These are phyloP conservation scores for Emydoidea blandingii DNA, from an alignment of 2,797 vertebrate species.

Conservation along the genomic window DNA sequence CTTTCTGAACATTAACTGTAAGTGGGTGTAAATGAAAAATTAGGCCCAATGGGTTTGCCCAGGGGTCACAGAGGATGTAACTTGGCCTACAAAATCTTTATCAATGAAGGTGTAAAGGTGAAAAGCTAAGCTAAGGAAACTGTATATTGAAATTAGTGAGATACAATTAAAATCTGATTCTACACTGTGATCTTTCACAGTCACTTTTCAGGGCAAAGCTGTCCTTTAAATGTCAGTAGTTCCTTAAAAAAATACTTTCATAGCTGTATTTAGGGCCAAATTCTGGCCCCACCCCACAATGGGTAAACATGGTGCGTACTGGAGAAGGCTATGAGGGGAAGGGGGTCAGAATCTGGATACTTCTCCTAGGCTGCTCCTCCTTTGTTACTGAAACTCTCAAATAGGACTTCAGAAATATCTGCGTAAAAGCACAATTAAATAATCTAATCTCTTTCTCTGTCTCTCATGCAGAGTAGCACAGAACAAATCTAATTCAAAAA, in stretches of 20 bases:
- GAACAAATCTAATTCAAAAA: constrained; percentile 64
- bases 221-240: not conserved
- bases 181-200: not conserved
- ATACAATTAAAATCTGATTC: not conserved
- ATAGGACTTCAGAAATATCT: constrained; percentile 22
- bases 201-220: not conserved
- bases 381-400: not conserved
- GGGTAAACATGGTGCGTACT: not conserved
- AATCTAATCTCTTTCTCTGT: constrained; percentile 36
- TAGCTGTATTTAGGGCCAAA: not conserved
- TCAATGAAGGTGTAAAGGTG: not conserved
- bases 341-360: not conserved
- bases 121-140: not conserved
- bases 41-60: not conserved
- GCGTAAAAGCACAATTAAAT: constrained; percentile 41
- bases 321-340: not conserved
- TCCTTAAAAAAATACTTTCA: not conserved
- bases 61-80: not conserved
- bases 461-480: constrained; percentile 15
- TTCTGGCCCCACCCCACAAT: not conserved
- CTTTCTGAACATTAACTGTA: not conserved
- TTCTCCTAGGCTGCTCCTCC: not conserved
- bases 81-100: not conserved
- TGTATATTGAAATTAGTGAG: not conserved
- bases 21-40: not conserved